Conservation (phyloP, 1,140 invertebrate species). For the Physella acuta region DNA sequence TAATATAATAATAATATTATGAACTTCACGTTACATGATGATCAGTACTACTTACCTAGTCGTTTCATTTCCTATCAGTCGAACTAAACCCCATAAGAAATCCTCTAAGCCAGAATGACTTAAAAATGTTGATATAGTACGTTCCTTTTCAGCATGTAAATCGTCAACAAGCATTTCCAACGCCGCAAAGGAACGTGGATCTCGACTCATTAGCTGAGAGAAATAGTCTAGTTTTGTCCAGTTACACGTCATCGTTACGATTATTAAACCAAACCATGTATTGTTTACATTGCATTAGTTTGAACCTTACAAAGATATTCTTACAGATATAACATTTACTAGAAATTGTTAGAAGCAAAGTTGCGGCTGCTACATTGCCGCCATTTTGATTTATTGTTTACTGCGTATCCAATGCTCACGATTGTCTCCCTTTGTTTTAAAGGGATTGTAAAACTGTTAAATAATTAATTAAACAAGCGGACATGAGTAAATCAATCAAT, state of each 20-base stretch:
- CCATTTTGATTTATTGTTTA: slow-evolving; percentile 30
- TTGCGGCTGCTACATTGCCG: neutral
- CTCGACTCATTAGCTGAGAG: slow-evolving; percentile 40
- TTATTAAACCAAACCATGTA: neutral
- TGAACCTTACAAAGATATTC: no score
- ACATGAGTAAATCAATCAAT: no score
- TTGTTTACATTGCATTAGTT: neutral
- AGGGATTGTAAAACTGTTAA: no score
- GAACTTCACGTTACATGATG: no score
- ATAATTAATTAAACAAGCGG: no score
- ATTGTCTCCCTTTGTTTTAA: no score
- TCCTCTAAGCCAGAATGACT: slow-evolving; percentile 57
- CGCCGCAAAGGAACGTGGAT: slow-evolving; percentile 43
- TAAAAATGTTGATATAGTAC: slow-evolving; percentile 51
- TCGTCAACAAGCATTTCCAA: slow-evolving; percentile 58
- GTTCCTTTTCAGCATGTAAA: slow-evolving; percentile 55
- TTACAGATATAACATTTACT: neutral
- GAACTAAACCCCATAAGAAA: slow-evolving; percentile 55
- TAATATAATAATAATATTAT: no score
- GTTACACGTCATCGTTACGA: slow-evolving; percentile 49
- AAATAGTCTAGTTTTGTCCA: slow-evolving; percentile 55
- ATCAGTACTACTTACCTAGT: slow-evolving; percentile 49
- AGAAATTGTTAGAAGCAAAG: neutral
- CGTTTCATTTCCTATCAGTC: slow-evolving; percentile 51
- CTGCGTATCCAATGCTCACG: slow-evolving; percentile 33